Evolutionary conservation across 1,140 invertebrate genomes (phyloP).

Genomic region (Rhopalosiphum maidis): DNA sequence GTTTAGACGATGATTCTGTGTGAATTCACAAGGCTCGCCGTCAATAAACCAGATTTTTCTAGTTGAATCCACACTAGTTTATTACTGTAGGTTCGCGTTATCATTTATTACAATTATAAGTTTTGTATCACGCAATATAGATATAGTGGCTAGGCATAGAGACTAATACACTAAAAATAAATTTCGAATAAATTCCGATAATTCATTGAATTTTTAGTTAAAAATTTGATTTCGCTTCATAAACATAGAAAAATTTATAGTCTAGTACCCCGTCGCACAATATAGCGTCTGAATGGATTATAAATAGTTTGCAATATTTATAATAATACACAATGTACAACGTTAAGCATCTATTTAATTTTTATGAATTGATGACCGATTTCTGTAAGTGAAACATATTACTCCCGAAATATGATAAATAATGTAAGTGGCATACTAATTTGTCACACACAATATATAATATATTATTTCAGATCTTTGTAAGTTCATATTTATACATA

Average conservation of each 20-base stretch:
- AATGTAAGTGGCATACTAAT: neutral
- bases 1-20: neutral
- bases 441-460: neutral
- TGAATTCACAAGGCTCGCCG: neutral
- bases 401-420: neutral
- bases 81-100: neutral
- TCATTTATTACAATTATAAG: neutral
- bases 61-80: neutral
- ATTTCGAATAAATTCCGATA: neutral
- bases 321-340: neutral
- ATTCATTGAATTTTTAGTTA: neutral
- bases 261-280: too few relatives aligned
- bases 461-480: neutral
- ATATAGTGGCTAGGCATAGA: rapidly evolving
- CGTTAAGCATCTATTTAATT: neutral
- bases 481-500: neutral
- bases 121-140: neutral
- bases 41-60: neutral
- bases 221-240: neutral
- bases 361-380: neutral
- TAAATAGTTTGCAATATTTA: neutral
- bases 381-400: neutral
- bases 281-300: neutral
- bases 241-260: neutral
- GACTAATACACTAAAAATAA: neutral